Percentiles rank a stretch among this genome's conserved stretches.
Evolutionary conservation across 2,113 vertebrate species (phyloP).

Genomic region (Eclectus roratus): DNA sequence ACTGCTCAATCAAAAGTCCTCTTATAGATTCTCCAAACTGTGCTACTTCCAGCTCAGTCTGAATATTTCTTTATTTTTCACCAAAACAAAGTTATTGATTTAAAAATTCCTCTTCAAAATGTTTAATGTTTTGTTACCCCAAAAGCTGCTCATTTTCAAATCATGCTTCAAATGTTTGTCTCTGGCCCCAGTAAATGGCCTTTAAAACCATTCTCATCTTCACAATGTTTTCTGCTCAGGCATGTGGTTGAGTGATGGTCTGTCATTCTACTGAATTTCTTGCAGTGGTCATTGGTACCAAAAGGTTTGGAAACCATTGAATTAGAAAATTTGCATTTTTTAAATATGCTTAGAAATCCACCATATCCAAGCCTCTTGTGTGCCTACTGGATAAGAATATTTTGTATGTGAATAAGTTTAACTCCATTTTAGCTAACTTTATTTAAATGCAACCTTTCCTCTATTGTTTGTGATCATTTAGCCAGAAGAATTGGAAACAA

Average conservation of each 20-base stretch:
- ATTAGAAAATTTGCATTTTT: background rate
- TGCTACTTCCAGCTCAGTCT: background rate
- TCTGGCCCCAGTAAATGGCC: background rate
- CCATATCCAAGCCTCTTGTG: background rate
- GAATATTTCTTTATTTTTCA: background rate
- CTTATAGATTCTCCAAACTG: background rate
- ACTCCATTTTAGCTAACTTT: background rate
- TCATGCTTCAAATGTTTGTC: background rate
- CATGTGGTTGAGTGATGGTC: background rate
- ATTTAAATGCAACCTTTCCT: background rate
- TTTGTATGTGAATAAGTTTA: background rate
- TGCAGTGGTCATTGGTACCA: background rate
- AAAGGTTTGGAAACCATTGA: background rate
- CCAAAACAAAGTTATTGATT: fast-evolving
- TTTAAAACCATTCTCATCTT: background rate
- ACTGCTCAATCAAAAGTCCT: background rate
- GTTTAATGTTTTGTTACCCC: background rate
- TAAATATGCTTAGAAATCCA: background rate
- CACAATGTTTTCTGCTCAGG: background rate
- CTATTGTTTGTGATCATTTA: background rate
- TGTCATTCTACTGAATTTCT: background rate
- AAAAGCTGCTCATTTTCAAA: background rate
- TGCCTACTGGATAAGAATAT: background rate
- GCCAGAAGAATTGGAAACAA: background rate
- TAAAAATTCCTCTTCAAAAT: background rate